Conservation (phyloP, 2,797 vertebrate genomes). For the Oreochromis grahami region DNA sequence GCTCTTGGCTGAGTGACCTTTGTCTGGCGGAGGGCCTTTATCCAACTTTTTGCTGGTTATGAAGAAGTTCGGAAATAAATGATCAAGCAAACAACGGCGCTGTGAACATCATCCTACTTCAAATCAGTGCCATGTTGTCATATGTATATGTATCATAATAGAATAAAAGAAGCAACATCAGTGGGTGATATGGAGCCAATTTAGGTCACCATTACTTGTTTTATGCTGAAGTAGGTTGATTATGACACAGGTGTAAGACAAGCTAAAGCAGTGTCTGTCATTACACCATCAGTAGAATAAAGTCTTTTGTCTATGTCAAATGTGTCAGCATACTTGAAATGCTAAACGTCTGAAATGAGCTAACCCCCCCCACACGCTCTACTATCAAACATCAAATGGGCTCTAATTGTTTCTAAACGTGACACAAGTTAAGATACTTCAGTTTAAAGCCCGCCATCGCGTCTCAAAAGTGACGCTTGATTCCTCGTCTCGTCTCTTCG, state of each 20-base stretch:
- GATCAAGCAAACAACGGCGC: conserved; percentile 22
- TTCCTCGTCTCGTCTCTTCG: conserved; percentile 36
- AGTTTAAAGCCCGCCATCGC: conserved; percentile 55
- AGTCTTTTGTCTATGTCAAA: conserved; percentile 41
- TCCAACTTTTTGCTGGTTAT: conserved; percentile 42
- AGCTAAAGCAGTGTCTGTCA: conserved; percentile 58
- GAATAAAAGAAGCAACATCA: conserved; percentile 60
- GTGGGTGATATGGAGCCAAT: conserved; percentile 49
- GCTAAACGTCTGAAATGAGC: conserved; percentile 75
- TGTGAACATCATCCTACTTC: conserved; percentile 18
- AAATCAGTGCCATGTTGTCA: conserved; percentile 37
- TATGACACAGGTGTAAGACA: conserved; percentile 51
- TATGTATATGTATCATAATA: conserved; percentile 46
- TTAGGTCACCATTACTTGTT: conserved; percentile 54
- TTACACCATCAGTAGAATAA: conserved; percentile 11
- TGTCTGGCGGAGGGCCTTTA: conserved; percentile 37
- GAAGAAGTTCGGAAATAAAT: conserved; percentile 17
- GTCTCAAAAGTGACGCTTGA: conserved; percentile 62
- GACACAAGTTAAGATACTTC: conserved; percentile 71
- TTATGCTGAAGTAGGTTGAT: conserved; percentile 46
- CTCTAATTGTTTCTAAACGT: conserved; percentile 77
- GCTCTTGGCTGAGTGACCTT: conserved; percentile 67
- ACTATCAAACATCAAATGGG: conserved; percentile 64
- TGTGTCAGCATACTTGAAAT: conserved; percentile 60
- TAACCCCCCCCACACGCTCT: conserved; percentile 10